phyloP scores from a whole-genome alignment of 2,113 vertebrate species.

The Hystrix cristata region DNA sequence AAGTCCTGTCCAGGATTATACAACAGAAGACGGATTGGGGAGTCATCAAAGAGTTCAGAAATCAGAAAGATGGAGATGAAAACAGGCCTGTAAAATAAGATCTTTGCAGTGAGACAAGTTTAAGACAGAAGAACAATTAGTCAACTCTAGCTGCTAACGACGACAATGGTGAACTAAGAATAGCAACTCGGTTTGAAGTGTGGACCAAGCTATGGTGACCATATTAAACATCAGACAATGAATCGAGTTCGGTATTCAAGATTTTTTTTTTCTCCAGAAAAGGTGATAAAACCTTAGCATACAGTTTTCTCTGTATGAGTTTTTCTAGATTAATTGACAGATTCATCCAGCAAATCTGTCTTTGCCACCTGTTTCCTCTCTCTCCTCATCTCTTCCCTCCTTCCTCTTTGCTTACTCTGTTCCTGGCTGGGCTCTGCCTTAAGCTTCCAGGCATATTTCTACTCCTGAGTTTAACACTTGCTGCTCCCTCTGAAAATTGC shows the following conservation, averaged over 20 bases:
- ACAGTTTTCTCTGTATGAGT: background rate
- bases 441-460: background rate
- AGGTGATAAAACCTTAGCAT: background rate
- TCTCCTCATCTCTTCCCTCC: background rate
- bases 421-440: background rate
- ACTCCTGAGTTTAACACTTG: background rate
- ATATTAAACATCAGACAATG: background rate
- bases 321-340: background rate
- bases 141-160: conserved; percentile 4
- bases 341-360: background rate
- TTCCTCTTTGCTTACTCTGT: background rate
- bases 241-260: conserved; percentile 2
- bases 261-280: conserved; percentile 25
- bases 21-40: background rate
- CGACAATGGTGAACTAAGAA: background rate
- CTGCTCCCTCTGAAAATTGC: background rate
- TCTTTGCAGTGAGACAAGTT: background rate
- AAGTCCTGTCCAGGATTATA: background rate
- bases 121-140: conserved; percentile 43
- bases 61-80: background rate
- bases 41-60: conserved; percentile 19
- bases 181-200: background rate
- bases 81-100: background rate
- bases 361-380: background rate
- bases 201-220: background rate